These are phyloP conservation scores for Drosophila arawakana DNA, from an alignment of 1,140 invertebrate genomes.

Conservation along the genomic window DNA sequence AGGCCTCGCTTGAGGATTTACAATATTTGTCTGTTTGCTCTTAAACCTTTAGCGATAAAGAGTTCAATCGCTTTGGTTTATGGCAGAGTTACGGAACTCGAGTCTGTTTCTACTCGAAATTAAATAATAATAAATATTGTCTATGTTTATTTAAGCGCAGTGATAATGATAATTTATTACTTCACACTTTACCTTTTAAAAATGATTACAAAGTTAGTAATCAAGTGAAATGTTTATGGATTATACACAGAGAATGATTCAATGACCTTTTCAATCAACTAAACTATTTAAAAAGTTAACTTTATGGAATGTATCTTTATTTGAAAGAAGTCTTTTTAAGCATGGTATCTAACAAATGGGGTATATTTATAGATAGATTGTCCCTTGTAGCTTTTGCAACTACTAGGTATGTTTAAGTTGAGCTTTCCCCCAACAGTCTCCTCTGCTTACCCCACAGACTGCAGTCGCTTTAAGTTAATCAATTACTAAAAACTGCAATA, in stretches of 20 bases:
- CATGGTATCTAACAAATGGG: too few relatives aligned
- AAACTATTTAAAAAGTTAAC: neutral
- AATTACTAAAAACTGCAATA: constrained; percentile 58
- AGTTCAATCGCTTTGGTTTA: constrained; percentile 79
- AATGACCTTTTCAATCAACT: neutral
- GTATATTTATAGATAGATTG: too few relatives aligned
- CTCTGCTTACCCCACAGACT: neutral
- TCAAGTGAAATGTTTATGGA: neutral
- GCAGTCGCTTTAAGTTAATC: constrained; percentile 35
- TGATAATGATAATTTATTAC: constrained; percentile 48
- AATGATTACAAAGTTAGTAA: neutral
- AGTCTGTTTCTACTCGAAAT: neutral
- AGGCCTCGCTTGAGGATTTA: constrained; percentile 47
- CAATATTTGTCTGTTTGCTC: constrained; percentile 59
- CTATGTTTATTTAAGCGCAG: constrained; percentile 38
- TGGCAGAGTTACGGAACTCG: constrained; percentile 58
- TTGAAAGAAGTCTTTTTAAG: too few relatives aligned
- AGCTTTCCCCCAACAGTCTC: neutral
- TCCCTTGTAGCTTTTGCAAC: neutral
- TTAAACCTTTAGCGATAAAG: constrained; percentile 62
- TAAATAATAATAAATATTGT: neutral
- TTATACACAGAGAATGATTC: neutral
- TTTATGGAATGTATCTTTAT: too few relatives aligned
- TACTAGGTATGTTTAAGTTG: neutral
- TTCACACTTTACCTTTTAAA: constrained; percentile 66